These are phyloP conservation scores for Aphidius gifuensis DNA, from an alignment of 1,140 invertebrate species.

Conservation along the genomic window DNA sequence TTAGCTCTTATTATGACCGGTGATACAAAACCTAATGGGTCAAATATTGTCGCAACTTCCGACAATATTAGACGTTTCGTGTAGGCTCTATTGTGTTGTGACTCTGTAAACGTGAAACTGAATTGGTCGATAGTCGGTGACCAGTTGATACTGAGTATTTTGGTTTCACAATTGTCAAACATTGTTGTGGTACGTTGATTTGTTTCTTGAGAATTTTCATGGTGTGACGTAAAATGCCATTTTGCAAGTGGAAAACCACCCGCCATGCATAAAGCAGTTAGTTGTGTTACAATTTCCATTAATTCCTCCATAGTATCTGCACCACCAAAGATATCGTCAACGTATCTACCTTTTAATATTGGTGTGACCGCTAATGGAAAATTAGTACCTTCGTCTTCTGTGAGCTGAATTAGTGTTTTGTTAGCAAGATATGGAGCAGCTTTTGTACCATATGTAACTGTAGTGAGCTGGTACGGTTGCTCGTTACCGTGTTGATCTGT, in stretches of 20 bases:
- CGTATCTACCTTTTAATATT: constrained; percentile 13
- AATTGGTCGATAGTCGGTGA: background rate
- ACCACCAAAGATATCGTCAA: constrained; percentile 23
- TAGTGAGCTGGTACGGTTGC: constrained; percentile 15
- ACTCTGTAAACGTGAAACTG: background rate
- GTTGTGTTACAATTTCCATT: background rate
- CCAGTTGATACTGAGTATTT: constrained; percentile 8
- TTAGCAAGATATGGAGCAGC: constrained; percentile 9
- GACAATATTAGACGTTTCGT: constrained; percentile 24
- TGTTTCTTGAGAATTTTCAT: background rate
- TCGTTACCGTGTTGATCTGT: too few species aligned
- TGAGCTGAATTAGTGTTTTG: constrained; percentile 6
- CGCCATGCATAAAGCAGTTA: constrained; percentile 2
- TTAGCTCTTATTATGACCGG: constrained; percentile 37
- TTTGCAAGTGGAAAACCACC: constrained; percentile 15
- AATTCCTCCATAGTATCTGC: constrained; percentile 7
- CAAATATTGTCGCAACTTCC: constrained; percentile 26
- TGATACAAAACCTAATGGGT: constrained; percentile 35
- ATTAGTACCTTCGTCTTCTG: constrained; percentile 4
- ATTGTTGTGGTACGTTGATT: background rate
- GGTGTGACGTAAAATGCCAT: constrained; percentile 1
- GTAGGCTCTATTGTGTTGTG: background rate
- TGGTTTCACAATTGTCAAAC: constrained; percentile 1
- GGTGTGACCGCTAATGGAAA: constrained; percentile 4
- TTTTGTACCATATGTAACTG: background rate